phyloP scores from a whole-genome alignment of 2,888 invertebrate genomes.

The Dryadula phaetusa region DNA sequence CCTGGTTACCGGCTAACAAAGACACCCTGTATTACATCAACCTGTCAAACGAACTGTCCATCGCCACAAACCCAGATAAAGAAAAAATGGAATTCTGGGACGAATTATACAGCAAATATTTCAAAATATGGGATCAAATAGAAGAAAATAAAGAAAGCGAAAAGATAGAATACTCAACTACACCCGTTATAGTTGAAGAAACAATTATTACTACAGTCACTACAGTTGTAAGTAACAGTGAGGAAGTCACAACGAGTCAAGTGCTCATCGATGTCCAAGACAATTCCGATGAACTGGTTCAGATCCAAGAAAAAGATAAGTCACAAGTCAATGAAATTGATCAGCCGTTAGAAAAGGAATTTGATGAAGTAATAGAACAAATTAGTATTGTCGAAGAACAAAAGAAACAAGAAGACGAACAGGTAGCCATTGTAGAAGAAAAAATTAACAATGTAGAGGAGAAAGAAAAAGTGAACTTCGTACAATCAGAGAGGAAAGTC shows the following conservation, averaged over 20 bases:
- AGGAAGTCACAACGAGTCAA: constrained; percentile 28
- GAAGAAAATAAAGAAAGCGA: constrained; percentile 45
- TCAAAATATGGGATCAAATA: constrained; percentile 70
- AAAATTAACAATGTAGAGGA: constrained; percentile 30
- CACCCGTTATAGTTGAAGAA: constrained; percentile 46
- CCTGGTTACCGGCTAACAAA: constrained; percentile 72
- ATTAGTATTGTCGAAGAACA: neutral
- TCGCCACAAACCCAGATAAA: constrained; percentile 64
- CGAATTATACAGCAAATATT: constrained; percentile 68
- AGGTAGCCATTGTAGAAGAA: neutral
- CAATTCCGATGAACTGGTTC: constrained; percentile 1
- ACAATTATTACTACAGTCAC: constrained; percentile 44
- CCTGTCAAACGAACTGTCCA: constrained; percentile 62
- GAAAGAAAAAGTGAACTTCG: constrained; percentile 45
- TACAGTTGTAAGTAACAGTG: constrained; percentile 22
- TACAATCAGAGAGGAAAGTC: constrained; percentile 48
- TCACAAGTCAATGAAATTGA: constrained; percentile 16
- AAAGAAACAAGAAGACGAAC: neutral
- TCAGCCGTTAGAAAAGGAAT: constrained; percentile 29
- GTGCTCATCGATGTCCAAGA: constrained; percentile 35
- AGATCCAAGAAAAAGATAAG: constrained; percentile 19
- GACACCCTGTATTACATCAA: constrained; percentile 69
- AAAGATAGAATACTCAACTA: constrained; percentile 37
- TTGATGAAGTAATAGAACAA: neutral
- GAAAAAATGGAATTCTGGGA: constrained; percentile 79